Evolutionary conservation across 2,113 vertebrate genomes (phyloP), one percentile per base, ranked within the genome.

Genomic region (Poeciliopsis occidentalis): DNA sequence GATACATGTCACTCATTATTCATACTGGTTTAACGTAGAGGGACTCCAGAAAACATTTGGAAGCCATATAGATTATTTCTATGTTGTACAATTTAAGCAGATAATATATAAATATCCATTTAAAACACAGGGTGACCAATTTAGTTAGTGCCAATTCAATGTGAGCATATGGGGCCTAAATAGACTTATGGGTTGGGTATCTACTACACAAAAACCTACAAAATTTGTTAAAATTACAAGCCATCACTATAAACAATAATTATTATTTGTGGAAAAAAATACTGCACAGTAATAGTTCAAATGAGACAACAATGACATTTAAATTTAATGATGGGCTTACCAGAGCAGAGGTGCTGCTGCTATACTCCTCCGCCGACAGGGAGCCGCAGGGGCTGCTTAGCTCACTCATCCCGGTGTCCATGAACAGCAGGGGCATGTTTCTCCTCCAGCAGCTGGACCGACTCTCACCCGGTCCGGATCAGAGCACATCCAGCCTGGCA

Each of bases 391-490:
- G 75, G 69, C 85, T 90, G 70, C 12, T 71, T 27, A 62, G 7
- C 29, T 87, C 79, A 15, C 73, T 31, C 3, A 31, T 81, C 34
- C 63, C 73, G 5, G 79, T 70, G 6, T 93, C 92, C 92, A 94
- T 94, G 70, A 84, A 80, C 30, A 85, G 67, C 29, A 85, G 78
- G 68, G 87, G 85, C 94, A 95, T 94, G 22, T 15, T 32, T 67
- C 12, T 51, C 41, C 26, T 24, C 13, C 26, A 10, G 26, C 37
- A 10, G 26, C 37, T 22, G 51, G 51, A 12, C 26, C 24, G 32
- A 30, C 27, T 19, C 19, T 47, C 44, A 47, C 44, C 44, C 44
- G 8, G 51, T 57, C 19, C 19, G 51, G 51, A n/a, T 57, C 22
- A n/a, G 51, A 24, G n/a, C 51, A 57, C 51, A 57, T 57, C 51